phyloP scores from a whole-genome alignment of 2,113 vertebrate genomes.

The Sorex fumeus region DNA sequence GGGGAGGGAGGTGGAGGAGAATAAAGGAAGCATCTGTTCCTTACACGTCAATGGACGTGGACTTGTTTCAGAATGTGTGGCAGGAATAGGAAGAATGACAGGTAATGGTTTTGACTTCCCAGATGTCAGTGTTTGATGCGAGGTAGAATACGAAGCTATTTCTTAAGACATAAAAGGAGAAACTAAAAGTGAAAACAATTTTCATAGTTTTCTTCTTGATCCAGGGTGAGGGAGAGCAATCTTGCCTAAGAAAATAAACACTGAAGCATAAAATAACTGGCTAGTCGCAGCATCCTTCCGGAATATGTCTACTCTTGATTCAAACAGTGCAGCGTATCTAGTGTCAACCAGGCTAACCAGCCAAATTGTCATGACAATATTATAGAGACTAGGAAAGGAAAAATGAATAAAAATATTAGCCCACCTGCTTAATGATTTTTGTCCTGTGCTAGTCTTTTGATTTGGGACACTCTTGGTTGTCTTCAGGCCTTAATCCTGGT shows the following conservation, averaged over 20 bases:
- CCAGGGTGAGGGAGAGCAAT: not conserved
- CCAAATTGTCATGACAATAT: not conserved
- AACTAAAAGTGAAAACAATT: conserved; percentile 29
- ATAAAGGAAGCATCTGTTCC: not conserved
- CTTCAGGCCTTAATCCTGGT: too few relatives aligned
- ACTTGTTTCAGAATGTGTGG: not conserved
- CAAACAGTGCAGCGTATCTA: not conserved
- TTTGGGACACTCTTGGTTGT: too few relatives aligned
- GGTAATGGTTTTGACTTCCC: not conserved
- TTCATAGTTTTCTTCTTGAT: conserved; percentile 10
- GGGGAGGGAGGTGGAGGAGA: not conserved
- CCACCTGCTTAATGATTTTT: not conserved
- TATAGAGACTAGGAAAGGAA: not conserved
- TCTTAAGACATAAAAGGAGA: conserved; percentile 12
- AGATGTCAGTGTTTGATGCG: conserved; percentile 25
- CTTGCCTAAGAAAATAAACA: not conserved
- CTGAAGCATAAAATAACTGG: not conserved
- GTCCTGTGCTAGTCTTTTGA: too few relatives aligned
- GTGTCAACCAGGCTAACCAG: not conserved
- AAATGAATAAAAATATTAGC: not conserved
- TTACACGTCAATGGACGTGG: not conserved
- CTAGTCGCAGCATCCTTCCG: not conserved
- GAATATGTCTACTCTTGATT: not conserved
- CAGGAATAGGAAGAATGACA: not conserved
- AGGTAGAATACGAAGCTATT: not conserved